Evolutionary conservation across 1,140 invertebrate species (phyloP), one percentile per base, ranked within the genome.

Genomic region (Achroia grisella): DNA sequence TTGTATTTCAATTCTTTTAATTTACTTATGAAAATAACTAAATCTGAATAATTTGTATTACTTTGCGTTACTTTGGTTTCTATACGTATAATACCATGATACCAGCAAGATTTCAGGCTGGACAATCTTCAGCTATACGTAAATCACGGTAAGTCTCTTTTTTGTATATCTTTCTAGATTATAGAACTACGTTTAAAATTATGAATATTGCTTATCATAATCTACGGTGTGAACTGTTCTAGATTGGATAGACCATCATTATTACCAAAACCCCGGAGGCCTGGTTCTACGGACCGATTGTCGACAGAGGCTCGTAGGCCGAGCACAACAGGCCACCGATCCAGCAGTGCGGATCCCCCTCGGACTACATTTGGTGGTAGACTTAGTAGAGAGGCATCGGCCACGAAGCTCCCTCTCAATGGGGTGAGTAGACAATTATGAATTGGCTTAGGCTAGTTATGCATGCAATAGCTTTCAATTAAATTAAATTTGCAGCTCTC

Each of bases 161-260:
- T 23, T 23, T 23, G 6, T 23, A 3, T 23, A 23, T 23, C 2
- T 6, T 23, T 3, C 17, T 3, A 23, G 2, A 23, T 3, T 23
- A 2, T 23, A 3, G 2, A 6, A 6, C 17, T 23, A 23, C 17
- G 17, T 23, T 23, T 6, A 3, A 23, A 3, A 3, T 23, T 3
- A 23, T 23, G 2, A 23, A 6, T 23, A 23, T 23, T 3, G 6
- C 2, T 23, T 23, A 6, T n/a, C n/a, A n/a, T n/a, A n/a, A n/a
- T n/a, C n/a, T n/a, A n/a, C n/a, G n/a, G n/a, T n/a, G n/a, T n/a
- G n/a, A n/a, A n/a, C n/a, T n/a, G n/a, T n/a, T n/a, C n/a, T n/a
- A 75, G 69, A 47, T 23, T 72, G 15, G 79, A 79, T 12, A 75
- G 64, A 27, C 65, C 63, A 4, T 81, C 77, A n/a, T 12, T 79